These are phyloP conservation scores for Drosophila tanythrix DNA, from an alignment of 2,888 invertebrate species.

Conservation along the genomic window DNA sequence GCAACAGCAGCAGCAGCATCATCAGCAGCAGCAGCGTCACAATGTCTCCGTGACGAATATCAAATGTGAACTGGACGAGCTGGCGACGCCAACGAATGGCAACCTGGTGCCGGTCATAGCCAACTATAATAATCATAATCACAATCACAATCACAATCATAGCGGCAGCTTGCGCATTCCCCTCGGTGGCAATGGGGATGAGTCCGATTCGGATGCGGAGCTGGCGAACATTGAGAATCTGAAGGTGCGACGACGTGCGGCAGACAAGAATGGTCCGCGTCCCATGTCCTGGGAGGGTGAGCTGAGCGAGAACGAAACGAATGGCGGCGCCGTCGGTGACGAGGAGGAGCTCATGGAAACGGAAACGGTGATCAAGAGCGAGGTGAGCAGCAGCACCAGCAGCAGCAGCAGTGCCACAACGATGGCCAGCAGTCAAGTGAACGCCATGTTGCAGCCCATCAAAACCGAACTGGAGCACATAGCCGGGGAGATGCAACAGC, in stretches of 20 bases:
- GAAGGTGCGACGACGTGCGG: constrained; percentile 86
- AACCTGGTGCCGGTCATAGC: constrained; percentile 81
- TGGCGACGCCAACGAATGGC: constrained; percentile 69
- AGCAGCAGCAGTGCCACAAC: constrained; percentile 13
- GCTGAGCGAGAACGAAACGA: constrained; percentile 92
- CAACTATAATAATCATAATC: constrained; percentile 73
- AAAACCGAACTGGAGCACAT: constrained; percentile 81
- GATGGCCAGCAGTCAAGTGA: constrained; percentile 25
- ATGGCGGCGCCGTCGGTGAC: constrained; percentile 7
- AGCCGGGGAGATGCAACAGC: constrained; percentile 70
- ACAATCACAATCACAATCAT: constrained; percentile 47
- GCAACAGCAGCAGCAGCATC: constrained; percentile 27
- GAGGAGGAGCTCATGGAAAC: constrained; percentile 86
- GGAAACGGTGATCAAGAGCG: constrained; percentile 81
- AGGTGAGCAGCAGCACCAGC: constrained; percentile 49
- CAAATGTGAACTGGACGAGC: constrained; percentile 86
- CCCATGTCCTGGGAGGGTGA: constrained; percentile 99
- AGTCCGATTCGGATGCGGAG: constrained; percentile 84
- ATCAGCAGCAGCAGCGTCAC: constrained; percentile 51
- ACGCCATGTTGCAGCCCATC: constrained; percentile 59
- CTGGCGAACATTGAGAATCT: constrained; percentile 84
- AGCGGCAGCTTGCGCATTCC: constrained; percentile 61
- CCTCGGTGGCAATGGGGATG: constrained; percentile 77
- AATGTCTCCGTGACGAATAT: constrained; percentile 93
- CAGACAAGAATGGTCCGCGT: constrained; percentile 86